These are phyloP conservation scores for Sternarchorhynchus goeldii DNA, from an alignment of 2,797 vertebrate species.

Conservation along the genomic window DNA sequence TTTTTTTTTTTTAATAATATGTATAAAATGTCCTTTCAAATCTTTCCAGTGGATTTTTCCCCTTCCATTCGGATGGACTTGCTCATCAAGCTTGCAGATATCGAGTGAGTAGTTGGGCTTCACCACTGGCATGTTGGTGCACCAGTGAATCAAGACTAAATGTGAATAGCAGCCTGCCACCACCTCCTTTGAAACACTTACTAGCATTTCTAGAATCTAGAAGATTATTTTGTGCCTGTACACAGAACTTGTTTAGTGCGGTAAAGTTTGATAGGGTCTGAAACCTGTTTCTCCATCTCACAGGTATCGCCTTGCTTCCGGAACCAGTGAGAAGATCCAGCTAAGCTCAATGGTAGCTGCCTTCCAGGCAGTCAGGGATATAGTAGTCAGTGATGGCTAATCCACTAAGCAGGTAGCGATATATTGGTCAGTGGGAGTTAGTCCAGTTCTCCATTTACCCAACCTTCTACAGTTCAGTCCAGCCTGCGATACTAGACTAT, in stretches of 20 bases:
- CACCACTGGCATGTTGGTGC: background rate
- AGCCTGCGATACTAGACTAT: background rate
- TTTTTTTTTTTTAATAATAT: background rate
- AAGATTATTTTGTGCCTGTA: background rate
- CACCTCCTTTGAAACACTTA: no score
- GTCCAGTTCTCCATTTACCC: background rate
- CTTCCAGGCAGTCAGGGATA: conserved; percentile 92
- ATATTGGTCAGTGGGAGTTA: conserved; percentile 87
- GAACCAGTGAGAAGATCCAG: conserved; percentile 95
- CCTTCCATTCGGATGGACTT: conserved; percentile 85
- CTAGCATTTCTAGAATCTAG: background rate
- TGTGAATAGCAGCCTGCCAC: no score
- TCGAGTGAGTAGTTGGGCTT: conserved; percentile 85
- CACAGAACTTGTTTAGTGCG: background rate
- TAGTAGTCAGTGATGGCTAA: conserved; percentile 85
- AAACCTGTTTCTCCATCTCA: conserved; percentile 1
- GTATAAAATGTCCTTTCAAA: background rate
- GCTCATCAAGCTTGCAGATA: conserved; percentile 91
- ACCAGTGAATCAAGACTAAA: no score
- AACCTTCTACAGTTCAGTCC: background rate
- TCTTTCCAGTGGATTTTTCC: conserved; percentile 87
- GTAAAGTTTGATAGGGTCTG: no score
- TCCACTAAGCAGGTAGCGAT: conserved; percentile 86
- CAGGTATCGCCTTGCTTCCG: conserved; percentile 88
- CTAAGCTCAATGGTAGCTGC: conserved; percentile 93